Conservation (phyloP, 2,113 vertebrate genomes). For the Uria lomvia region DNA sequence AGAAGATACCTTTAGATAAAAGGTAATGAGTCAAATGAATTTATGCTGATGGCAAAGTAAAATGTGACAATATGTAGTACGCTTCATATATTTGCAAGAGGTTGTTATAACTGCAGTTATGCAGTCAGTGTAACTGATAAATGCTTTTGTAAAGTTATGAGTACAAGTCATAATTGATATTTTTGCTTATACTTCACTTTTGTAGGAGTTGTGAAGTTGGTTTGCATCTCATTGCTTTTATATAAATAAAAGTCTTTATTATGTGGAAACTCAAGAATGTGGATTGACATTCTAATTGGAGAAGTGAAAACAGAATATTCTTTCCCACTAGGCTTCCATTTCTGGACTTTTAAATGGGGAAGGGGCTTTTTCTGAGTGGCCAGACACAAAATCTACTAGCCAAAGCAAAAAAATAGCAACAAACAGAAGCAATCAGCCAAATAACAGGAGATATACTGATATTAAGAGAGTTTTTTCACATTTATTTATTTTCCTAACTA, state of each 20-base stretch:
- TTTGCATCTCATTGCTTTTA: slow-evolving; percentile 66
- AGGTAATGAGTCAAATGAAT: background rate
- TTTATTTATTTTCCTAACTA: background rate
- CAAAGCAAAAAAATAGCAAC: background rate
- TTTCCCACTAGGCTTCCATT: background rate
- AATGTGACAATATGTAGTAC: background rate
- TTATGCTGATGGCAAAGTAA: slow-evolving; percentile 11
- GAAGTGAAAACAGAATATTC: background rate
- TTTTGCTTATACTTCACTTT: slow-evolving; percentile 71
- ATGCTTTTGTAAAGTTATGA: slow-evolving; percentile 66
- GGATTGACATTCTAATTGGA: background rate
- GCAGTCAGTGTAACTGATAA: slow-evolving; percentile 50
- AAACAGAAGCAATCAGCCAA: background rate
- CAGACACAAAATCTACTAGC: background rate
- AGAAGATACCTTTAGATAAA: background rate
- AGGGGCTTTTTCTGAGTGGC: background rate
- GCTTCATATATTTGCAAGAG: slow-evolving; percentile 30
- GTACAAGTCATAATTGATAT: slow-evolving; percentile 52
- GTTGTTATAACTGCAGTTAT: slow-evolving; percentile 52
- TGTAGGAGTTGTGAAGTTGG: slow-evolving; percentile 63
- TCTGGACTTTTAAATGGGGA: background rate
- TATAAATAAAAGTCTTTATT: slow-evolving; percentile 69
- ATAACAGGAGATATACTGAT: background rate
- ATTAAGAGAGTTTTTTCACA: background rate
- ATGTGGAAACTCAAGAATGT: background rate